phyloP scores from a whole-genome alignment of 2,797 vertebrate species.

The Lophius americanus region DNA sequence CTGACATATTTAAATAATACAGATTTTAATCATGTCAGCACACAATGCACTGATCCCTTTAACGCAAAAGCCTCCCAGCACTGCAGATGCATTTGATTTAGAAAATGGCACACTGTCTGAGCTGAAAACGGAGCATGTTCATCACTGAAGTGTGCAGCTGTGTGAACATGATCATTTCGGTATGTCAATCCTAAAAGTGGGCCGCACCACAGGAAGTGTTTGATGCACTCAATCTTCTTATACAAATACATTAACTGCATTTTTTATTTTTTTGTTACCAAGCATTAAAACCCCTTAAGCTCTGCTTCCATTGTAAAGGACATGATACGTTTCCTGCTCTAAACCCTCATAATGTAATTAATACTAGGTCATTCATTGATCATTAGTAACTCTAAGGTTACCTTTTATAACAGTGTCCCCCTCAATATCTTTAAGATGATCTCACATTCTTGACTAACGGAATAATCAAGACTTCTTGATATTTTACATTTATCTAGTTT shows the following conservation, averaged over 20 bases:
- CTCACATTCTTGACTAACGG: no score
- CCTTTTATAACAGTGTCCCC: no score
- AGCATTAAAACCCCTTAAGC: no score
- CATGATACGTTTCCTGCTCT: no score
- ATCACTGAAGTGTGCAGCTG: constrained; percentile 75
- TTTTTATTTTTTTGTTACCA: no score
- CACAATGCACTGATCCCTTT: constrained; percentile 89
- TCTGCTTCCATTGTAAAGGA: no score
- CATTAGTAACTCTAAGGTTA: no score
- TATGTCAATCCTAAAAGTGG: neutral
- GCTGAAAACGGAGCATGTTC: constrained; percentile 81
- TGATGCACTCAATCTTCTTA: neutral
- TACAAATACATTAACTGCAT: neutral
- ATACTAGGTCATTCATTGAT: no score
- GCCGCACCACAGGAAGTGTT: neutral
- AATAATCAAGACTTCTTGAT: no score
- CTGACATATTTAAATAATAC: constrained; percentile 90
- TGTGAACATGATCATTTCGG: neutral
- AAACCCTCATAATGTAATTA: no score
- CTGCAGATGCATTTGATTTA: constrained; percentile 89
- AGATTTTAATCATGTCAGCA: constrained; percentile 94
- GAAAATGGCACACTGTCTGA: constrained; percentile 82
- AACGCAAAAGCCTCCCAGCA: constrained; percentile 87
- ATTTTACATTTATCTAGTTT: no score
- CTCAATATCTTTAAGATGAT: no score